Conservation (phyloP, 2,797 vertebrate genomes). For the Geotrypetes seraphini region DNA sequence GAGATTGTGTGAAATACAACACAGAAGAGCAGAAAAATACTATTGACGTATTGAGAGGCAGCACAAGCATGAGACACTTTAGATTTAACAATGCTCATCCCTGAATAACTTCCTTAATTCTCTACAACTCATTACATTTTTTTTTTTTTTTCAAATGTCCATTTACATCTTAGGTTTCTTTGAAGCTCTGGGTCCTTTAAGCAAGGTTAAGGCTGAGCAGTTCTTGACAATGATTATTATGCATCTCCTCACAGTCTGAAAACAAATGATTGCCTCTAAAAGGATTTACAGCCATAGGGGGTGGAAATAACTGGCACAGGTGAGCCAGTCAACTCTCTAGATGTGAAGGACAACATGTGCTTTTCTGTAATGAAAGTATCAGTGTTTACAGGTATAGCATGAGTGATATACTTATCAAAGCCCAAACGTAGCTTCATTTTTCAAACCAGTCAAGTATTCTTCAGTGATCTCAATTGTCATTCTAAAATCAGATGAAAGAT, state of each 20-base stretch:
- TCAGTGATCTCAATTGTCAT: conserved; percentile 1
- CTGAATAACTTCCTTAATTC: neutral
- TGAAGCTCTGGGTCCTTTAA: neutral
- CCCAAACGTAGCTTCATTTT: conserved; percentile 17
- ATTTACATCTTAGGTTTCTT: conserved; percentile 12
- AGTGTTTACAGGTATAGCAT: conserved; percentile 8
- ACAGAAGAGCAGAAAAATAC: too few species aligned
- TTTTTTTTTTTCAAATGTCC: neutral
- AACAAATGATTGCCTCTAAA: conserved; percentile 5
- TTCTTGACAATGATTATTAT: conserved; percentile 1
- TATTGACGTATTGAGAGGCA: too few species aligned
- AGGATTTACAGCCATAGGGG: conserved; percentile 16
- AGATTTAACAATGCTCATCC: conserved; percentile 2
- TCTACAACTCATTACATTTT: neutral
- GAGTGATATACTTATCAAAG: conserved; percentile 10
- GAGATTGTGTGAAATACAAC: neutral
- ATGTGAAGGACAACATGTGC: conserved; percentile 12
- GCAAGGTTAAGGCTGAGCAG: neutral
- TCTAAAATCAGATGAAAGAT: neutral
- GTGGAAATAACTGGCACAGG: too few species aligned
- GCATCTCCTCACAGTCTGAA: conserved; percentile 11
- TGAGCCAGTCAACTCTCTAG: conserved; percentile 1
- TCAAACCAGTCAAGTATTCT: conserved; percentile 2
- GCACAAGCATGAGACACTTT: too few species aligned
- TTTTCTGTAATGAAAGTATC: conserved; percentile 1